Evolutionary conservation across 2,888 invertebrate species (phyloP).

Genomic region (Taphrorychus bicolor): DNA sequence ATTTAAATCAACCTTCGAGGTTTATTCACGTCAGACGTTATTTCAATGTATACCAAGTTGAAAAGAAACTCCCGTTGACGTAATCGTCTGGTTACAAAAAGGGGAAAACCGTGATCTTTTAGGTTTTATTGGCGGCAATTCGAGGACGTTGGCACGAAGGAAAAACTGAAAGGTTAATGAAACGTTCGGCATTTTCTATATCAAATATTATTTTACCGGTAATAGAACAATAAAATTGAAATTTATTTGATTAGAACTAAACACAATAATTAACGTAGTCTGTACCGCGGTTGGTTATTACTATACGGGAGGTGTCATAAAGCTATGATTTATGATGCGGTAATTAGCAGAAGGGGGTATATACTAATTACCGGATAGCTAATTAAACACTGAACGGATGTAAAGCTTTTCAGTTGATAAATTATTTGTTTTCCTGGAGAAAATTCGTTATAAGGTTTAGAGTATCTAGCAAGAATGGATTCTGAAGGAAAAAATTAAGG

Average conservation of each 20-base stretch:
- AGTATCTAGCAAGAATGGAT: too few relatives aligned
- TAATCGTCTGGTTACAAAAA: neutral
- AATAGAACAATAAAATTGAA: conserved; percentile 21
- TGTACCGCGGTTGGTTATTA: conserved; percentile 12
- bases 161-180: conserved; percentile 5
- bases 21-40: neutral
- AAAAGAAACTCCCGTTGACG: neutral
- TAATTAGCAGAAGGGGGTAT: conserved; percentile 8
- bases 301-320: conserved; percentile 16
- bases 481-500: too few relatives aligned
- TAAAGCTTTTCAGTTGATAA: conserved; percentile 3
- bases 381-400: conserved; percentile 23
- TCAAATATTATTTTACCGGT: conserved; percentile 2
- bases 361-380: conserved; percentile 7
- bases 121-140: neutral
- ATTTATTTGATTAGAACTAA: conserved; percentile 15
- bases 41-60: neutral
- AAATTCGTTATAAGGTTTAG: too few relatives aligned
- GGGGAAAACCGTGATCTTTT: conserved; percentile 2
- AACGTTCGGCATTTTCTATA: neutral
- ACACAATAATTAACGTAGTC: conserved; percentile 21
- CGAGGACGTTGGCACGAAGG: neutral
- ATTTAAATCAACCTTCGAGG: neutral
- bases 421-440: neutral
- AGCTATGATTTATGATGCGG: conserved; percentile 19